Base-by-base conservation (phyloP, 2,797 vertebrate genomes). In the Galago senegalensis region DNA sequence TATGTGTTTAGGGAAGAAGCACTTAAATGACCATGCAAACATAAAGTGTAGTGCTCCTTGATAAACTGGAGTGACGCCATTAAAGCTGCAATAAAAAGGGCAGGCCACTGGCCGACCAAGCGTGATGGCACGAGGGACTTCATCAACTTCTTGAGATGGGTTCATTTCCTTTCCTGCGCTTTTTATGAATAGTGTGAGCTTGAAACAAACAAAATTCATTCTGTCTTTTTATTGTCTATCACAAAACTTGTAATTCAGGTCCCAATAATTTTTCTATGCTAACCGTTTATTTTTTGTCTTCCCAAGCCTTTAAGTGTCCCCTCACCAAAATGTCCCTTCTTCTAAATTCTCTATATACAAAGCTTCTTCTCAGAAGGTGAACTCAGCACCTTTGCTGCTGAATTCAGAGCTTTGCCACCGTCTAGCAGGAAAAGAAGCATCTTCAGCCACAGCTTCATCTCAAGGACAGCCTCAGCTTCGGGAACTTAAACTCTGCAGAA, bases 41-140 rank as follows among this genome's bases (percentile, higher is more conserved):
- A 97, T 69, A 92, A 93, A 96, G 46, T 73, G 69, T 5, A 87
- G 23, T 80, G 2, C 80, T 73, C 53, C 53, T 34, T 96, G 95
- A 61, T 81, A 88, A 94, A 65, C 3, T 89, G 37, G 77, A 83
- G 72, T 61, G 73, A 63, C 0, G 3, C 12, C 76, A 93, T 75
- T 91, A 83, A 87, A 75, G 1, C 56, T 70, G 60, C 58, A 4
- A 27, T 46, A n/a, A 84, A 96, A 53, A 49, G 56, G 13, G 31
- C 40, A 91, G 31, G 34, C 12, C 1, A 67, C 17, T 43, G 37
- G 46, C 2, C 0, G 25, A 67, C 17, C 23, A 82, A 63, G 37
- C 23, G 43, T 16, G 34, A n/a, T 4, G 10, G 37, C n/a, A 95
- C 37, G 16, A 3, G 67, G 4, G 56, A 89, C 7, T 63, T 91